phyloP scores from a whole-genome alignment of 1,140 invertebrate species.

The Aphaenogaster rudis region DNA sequence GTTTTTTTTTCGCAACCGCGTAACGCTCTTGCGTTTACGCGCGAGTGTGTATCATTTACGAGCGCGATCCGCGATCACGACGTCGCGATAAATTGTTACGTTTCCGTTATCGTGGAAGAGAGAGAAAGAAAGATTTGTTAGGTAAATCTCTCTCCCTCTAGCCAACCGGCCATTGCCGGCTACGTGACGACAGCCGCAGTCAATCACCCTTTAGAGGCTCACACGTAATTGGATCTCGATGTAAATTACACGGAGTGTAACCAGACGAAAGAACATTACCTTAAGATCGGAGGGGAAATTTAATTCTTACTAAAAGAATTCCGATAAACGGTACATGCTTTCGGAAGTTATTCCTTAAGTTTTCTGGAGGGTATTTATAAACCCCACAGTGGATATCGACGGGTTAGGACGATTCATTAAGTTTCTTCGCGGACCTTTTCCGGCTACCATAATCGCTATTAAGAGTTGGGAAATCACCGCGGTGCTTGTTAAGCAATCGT shows the following conservation, averaged over 20 bases:
- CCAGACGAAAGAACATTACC: background rate
- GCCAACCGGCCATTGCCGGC: conserved; percentile 5
- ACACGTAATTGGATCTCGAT: conserved; percentile 14
- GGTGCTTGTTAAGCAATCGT: conserved; percentile 39
- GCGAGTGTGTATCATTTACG: conserved; percentile 52
- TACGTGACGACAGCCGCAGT: conserved; percentile 35
- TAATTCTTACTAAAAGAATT: conserved; percentile 13
- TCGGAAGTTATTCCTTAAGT: background rate
- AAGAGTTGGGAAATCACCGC: conserved; percentile 43
- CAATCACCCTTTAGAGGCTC: background rate
- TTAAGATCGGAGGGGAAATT: background rate
- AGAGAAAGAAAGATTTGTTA: conserved; percentile 15
- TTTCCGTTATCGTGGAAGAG: conserved; percentile 36
- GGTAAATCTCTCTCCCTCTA: background rate
- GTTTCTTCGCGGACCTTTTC: conserved; percentile 23
- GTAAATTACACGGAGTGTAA: background rate
- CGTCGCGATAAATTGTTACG: conserved; percentile 33
- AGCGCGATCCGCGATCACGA: conserved; percentile 21
- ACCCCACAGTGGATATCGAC: background rate
- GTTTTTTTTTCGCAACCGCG: conserved; percentile 20
- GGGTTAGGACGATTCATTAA: conserved; percentile 43
- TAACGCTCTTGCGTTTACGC: conserved; percentile 11
- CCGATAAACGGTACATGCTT: conserved; percentile 1
- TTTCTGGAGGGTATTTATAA: background rate
- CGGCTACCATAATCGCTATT: background rate